phyloP scores from a whole-genome alignment of 2,113 vertebrate species.

The Genyomyrus donnyi region DNA sequence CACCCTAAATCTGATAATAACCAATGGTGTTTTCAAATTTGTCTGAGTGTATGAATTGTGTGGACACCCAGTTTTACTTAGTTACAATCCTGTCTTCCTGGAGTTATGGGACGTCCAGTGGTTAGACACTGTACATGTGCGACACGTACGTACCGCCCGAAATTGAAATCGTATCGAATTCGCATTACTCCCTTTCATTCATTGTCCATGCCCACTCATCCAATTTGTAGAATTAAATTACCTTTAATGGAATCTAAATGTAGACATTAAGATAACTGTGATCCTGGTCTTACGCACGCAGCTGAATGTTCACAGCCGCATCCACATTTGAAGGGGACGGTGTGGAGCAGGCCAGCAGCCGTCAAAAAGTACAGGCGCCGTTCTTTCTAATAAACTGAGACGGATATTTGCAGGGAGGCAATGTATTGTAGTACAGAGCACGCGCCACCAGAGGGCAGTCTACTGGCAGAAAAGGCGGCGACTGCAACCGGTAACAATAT shows the following conservation, averaged over 20 bases:
- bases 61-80: neutral
- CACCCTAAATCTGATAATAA: neutral
- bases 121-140: too few relatives aligned
- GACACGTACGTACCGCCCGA: neutral
- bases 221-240: neutral
- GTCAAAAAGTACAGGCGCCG: too few relatives aligned
- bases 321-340: neutral
- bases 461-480: neutral
- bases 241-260: neutral
- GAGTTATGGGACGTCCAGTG: neutral
- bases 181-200: neutral
- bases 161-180: neutral
- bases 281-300: neutral
- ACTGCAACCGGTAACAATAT: too few relatives aligned
- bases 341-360: neutral
- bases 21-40: neutral
- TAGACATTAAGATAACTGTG: too few relatives aligned
- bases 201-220: neutral
- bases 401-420: neutral
- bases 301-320: neutral
- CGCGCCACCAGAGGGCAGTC: neutral
- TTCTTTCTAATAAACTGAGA: neutral
- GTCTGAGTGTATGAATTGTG: neutral
- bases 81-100: neutral
- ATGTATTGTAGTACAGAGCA: neutral